Evolutionary conservation across 2,113 vertebrate genomes (phyloP).

Genomic region (Eidolon helvum): DNA sequence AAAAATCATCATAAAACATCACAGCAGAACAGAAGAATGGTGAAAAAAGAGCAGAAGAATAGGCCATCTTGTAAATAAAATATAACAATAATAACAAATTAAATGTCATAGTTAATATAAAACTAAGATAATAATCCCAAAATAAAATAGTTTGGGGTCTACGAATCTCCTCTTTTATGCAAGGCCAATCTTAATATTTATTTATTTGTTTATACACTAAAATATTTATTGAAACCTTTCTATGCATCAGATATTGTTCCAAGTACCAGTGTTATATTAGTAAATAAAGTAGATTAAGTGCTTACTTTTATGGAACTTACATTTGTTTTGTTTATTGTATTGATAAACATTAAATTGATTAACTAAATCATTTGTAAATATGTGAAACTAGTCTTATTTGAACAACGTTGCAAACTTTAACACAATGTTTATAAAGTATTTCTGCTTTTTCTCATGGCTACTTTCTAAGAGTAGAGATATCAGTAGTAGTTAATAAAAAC

Average conservation of each 20-base stretch:
- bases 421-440: background rate
- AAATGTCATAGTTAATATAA: background rate
- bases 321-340: background rate
- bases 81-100: background rate
- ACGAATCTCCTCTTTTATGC: background rate
- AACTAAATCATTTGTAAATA: background rate
- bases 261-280: background rate
- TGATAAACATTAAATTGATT: conserved; percentile 13
- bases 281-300: background rate
- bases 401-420: background rate
- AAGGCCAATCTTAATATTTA: background rate
- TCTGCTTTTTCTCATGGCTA: background rate
- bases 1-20: background rate
- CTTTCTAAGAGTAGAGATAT: background rate
- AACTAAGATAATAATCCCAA: background rate
- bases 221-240: background rate
- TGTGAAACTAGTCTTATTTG: background rate
- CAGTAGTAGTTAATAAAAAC: background rate
- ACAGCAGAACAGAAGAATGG: background rate
- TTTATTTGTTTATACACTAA: conserved; percentile 8
- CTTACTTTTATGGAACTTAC: background rate
- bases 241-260: background rate
- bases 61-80: background rate
- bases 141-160: background rate
- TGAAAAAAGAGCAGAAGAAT: background rate